These are phyloP conservation scores for Neosilurus mollespiculum DNA, from an alignment of 2,797 vertebrate genomes.

Conservation along the genomic window DNA sequence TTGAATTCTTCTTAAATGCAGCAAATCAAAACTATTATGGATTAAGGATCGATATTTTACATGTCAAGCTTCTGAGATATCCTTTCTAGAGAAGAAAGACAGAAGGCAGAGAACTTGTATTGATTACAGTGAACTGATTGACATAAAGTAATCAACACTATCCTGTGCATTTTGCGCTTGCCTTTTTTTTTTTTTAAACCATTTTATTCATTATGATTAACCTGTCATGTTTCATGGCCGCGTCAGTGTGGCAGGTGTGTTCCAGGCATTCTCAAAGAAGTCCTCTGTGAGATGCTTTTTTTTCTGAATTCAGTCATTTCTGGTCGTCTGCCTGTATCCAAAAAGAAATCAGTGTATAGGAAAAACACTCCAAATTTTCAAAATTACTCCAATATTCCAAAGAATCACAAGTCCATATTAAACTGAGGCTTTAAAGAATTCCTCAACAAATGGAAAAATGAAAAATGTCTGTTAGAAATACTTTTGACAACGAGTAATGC, in stretches of 20 bases:
- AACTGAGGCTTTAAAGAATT: neutral
- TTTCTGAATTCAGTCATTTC: too few species aligned
- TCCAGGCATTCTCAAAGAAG: neutral
- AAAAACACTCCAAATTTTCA: too few species aligned
- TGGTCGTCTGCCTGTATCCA: neutral
- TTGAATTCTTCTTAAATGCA: neutral
- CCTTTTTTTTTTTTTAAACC: neutral
- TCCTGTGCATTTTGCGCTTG: neutral
- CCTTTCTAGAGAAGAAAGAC: neutral
- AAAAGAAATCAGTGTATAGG: neutral
- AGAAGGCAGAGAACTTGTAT: neutral
- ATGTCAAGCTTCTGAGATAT: neutral
- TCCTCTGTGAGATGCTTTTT: neutral
- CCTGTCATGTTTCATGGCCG: neutral
- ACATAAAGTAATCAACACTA: neutral
- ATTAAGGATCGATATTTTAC: neutral
- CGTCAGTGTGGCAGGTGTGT: neutral
- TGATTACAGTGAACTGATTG: neutral
- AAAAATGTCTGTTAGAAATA: slow-evolving; percentile 44
- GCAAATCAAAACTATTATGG: neutral
- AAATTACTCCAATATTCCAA: too few species aligned
- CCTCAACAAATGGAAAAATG: slow-evolving; percentile 24
- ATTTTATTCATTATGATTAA: neutral
- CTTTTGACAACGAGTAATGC: slow-evolving; percentile 32
- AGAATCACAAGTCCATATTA: neutral